Evolutionary conservation across 2,888 invertebrate species (phyloP).

Genomic region (Callosobruchus maculatus): DNA sequence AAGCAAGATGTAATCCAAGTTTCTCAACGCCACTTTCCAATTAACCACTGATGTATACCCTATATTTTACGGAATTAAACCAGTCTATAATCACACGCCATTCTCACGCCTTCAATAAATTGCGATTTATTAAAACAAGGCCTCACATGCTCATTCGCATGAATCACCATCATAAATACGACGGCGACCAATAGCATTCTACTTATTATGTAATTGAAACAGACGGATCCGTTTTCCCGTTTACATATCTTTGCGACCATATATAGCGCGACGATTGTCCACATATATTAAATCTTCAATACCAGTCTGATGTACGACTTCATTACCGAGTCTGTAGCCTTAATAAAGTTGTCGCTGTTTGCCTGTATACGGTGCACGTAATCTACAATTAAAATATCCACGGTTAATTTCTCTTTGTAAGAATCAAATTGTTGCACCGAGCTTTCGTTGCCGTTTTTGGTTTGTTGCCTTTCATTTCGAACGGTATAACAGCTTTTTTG

Average conservation of each 20-base stretch:
- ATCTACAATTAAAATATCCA: background rate
- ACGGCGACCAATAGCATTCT: background rate
- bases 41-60: background rate
- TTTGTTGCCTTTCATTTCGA: background rate
- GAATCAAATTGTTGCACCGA: background rate
- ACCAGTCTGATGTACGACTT: background rate
- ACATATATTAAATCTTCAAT: background rate
- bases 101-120: background rate
- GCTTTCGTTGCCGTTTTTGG: background rate
- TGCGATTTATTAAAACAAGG: background rate
- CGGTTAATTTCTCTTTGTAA: background rate
- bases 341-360: background rate
- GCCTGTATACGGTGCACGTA: background rate
- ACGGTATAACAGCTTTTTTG: background rate
- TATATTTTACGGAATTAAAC: background rate
- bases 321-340: background rate
- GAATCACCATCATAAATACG: background rate
- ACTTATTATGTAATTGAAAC: background rate
- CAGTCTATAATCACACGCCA: background rate
- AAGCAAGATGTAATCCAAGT: background rate
- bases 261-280: background rate
- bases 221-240: background rate
- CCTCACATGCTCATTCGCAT: background rate
- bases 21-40: background rate
- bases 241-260: background rate